Conservation (phyloP, 2,888 invertebrate species). For the Ennomos erosarius region DNA sequence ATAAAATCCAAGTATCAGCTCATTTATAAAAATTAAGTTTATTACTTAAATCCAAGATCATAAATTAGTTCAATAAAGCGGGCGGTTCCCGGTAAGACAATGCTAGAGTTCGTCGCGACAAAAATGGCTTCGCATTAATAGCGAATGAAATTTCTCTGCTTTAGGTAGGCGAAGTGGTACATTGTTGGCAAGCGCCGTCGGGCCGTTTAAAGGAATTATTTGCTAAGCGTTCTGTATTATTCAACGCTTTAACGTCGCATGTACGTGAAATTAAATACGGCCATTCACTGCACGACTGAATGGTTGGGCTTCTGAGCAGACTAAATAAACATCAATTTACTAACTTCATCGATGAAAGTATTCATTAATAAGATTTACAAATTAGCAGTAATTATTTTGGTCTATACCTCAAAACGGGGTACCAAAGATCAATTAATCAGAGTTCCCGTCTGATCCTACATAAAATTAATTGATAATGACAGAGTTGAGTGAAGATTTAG, state of each 20-base stretch:
- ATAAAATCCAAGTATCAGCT: not conserved
- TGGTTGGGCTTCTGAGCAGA: no score
- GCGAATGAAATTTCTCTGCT: conserved; percentile 42
- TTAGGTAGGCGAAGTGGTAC: conserved; percentile 43
- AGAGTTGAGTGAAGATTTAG: no score
- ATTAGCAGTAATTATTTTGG: no score
- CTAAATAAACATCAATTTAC: no score
- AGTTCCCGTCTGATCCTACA: no score
- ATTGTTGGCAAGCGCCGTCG: conserved; percentile 29
- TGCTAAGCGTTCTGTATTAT: conserved; percentile 48
- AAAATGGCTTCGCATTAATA: conserved; percentile 30
- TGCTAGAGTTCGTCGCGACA: conserved; percentile 15
- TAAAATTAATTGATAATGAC: no score
- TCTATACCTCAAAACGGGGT: no score
- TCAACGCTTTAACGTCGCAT: conserved; percentile 36
- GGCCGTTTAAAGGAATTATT: conserved; percentile 47
- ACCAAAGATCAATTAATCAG: no score
- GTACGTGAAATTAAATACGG: conserved; percentile 31
- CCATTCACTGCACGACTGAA: conserved; percentile 20
- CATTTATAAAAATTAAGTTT: not conserved
- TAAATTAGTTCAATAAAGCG: conserved; percentile 16
- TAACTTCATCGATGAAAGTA: no score
- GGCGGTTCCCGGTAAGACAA: conserved; percentile 14
- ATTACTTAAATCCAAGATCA: conserved; percentile 9
- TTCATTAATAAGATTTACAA: no score